Base-by-base conservation (phyloP, 2,888 invertebrate genomes). In the Netelia inedita region DNA sequence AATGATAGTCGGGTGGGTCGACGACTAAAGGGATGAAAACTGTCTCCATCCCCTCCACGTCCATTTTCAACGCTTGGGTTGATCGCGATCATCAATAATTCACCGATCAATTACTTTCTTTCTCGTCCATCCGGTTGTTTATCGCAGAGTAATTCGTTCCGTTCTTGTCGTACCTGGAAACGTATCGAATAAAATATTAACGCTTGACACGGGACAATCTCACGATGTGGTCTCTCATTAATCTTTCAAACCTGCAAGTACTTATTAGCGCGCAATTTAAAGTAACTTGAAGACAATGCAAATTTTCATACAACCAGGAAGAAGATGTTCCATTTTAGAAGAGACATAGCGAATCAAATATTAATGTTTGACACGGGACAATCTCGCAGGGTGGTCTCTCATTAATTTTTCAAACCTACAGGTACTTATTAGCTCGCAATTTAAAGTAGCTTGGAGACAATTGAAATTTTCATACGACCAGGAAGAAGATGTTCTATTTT, bases 211-310 rank as follows among this genome's bases (percentile, higher is more conserved):
- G 16, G 55, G 16, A 23, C 5, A 73, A 23, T n/a, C 16, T 16
- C n/a, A 14, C 46, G 46, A 2, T n/a, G 16, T 35, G 28, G 50
- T 21, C 71, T 75, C 23, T 75, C 69, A 83, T 79, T 79, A 74
- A 55, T 80, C 16, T 79, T 61, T 66, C 19, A 21, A 28, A 28
- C 65, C 41, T 19, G 14, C 43, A 2, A 43, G 6, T 28, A 5
- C 11, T 71, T 21, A 68, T 23, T 63, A 2, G 21, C 14, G 35
- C 11, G 16, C 55, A 21, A 41, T n/a, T n/a, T n/a, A n/a, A 55
- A 35, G 10, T 11, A 50, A 23, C 9, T 28, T 35, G 61, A 11
- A 46, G 14, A 46, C 14, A 14, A 50, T 19, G 14, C 2, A 11
- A 61, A 74, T 53, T 74, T 50, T 74, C 16, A 16, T 61, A 14